Evolutionary conservation across 2,113 vertebrate genomes (phyloP), one percentile per base, ranked within the genome.

Genomic region (Spea bombifrons): DNA sequence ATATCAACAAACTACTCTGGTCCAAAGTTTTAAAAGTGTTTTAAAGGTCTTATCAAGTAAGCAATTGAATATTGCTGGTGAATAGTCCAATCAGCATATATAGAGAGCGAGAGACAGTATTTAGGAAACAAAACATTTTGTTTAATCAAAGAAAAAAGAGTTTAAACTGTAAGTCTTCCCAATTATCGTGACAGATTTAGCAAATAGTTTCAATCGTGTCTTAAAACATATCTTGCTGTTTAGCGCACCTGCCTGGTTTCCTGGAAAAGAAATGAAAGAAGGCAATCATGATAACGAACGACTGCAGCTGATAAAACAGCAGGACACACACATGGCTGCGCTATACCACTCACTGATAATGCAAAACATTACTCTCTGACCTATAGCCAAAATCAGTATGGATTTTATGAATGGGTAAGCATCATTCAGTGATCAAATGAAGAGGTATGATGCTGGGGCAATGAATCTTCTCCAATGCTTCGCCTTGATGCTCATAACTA

Each of bases 381-480:
- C 77, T 80, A 46, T 15, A 59, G 46, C 63, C 71, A 73, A 67
- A 80, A 67, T 48, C 71, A 68, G 61, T 66, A 48, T 68, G 65
- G 53, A 80, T 73, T 74, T 80, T 74, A 68, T 80, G 71, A 80
- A 80, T 63, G 71, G 45, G 4, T 73, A 73, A 80, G 64, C 78
- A 74, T n/a, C 73, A 53, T 15, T 52, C 78, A 73, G 52, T 67
- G 71, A 74, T 74, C 46, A 68, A 7, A 74, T 74, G 64, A 61
- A 63, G 65, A 6, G 7, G 46, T 8, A 43, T 73, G 50, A 44
- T 2, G 2, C 53, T 15, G 50, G 50, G 50, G 17, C 10, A 44
- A 78, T 53, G 48, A 17, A 68, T 59, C 71, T 16, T 16, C 9
- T 49, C 44, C 57, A 48, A 55, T n/a, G 64, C 30, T 45, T 15